Evolutionary conservation across 2,113 vertebrate species (phyloP).

Genomic region (Cheilinus undulatus): DNA sequence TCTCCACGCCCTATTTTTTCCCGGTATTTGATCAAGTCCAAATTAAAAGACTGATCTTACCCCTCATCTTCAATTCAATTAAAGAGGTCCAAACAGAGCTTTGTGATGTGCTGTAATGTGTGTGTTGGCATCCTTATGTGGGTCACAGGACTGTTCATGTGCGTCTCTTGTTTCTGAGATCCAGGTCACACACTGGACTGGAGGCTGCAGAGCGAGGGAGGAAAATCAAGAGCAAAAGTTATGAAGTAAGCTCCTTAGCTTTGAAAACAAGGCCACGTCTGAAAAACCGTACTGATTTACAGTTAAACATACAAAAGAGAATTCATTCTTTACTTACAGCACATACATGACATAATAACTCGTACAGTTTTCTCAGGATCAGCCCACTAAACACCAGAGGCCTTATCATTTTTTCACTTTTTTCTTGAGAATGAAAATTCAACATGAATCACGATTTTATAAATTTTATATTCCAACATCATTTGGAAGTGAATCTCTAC

Average conservation of each 20-base stretch:
- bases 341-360: too few species aligned
- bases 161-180: neutral
- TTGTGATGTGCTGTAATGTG: neutral
- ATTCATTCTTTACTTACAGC: too few species aligned
- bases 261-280: neutral
- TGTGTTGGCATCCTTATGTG: neutral
- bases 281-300: too few species aligned
- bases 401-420: too few species aligned
- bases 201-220: neutral
- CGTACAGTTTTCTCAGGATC: too few species aligned
- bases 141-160: neutral
- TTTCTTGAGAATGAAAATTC: too few species aligned
- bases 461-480: too few species aligned
- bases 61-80: conserved; percentile 52
- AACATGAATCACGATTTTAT: too few species aligned
- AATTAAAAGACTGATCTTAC: conserved; percentile 50
- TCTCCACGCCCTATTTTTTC: conserved; percentile 44
- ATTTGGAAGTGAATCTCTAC: too few species aligned
- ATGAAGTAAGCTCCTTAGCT: neutral
- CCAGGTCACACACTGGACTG: neutral
- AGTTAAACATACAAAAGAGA: too few species aligned
- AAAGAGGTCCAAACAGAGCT: neutral
- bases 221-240: neutral
- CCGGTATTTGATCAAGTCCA: conserved; percentile 17
- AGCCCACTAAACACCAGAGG: too few species aligned